phyloP scores from a whole-genome alignment of 2,797 vertebrate genomes.

The Thalassophryne amazonica region DNA sequence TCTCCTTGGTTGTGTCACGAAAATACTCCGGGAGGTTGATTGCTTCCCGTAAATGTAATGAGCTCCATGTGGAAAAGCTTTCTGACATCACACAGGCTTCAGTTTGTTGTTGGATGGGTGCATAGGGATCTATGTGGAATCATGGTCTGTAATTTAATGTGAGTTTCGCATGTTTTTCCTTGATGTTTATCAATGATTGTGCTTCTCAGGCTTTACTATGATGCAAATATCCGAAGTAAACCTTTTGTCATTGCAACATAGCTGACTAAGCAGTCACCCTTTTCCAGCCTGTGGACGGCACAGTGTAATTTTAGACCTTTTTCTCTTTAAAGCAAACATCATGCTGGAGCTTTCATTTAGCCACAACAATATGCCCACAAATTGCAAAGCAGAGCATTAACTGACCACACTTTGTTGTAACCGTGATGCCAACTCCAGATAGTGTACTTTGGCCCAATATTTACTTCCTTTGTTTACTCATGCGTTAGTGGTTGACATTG shows the following conservation, averaged over 20 bases:
- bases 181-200: no score
- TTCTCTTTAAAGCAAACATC: constrained; percentile 62
- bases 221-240: no score
- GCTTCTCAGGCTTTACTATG: no score
- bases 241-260: constrained; percentile 9
- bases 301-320: constrained; percentile 50
- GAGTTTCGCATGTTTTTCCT: no score
- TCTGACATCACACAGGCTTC: no score
- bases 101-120: no score
- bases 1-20: no score
- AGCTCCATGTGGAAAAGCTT: no score
- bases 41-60: no score
- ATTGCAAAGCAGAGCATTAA: constrained; percentile 52
- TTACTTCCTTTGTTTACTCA: constrained; percentile 62
- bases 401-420: constrained; percentile 49
- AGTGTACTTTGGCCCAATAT: constrained; percentile 25
- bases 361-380: constrained; percentile 45
- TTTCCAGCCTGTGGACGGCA: constrained; percentile 25
- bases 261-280: constrained; percentile 38
- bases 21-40: no score
- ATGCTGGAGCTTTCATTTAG: constrained; percentile 36
- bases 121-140: no score
- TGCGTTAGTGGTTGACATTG: constrained; percentile 56
- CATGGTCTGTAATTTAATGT: no score
- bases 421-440: constrained; percentile 47